These are phyloP conservation scores for Tenthredo distinguenda DNA, from an alignment of 2,888 invertebrate species.

Conservation along the genomic window DNA sequence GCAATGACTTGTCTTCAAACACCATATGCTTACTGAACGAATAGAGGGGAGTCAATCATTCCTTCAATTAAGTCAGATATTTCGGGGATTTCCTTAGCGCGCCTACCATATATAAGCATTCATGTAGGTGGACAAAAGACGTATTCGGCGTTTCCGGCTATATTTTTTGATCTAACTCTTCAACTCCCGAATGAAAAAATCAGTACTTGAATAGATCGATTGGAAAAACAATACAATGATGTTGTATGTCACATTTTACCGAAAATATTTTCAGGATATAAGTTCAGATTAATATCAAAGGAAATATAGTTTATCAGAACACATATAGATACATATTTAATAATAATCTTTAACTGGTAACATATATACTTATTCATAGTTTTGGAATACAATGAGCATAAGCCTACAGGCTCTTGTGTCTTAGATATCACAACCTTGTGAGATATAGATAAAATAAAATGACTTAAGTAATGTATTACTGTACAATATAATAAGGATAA, in stretches of 20 bases:
- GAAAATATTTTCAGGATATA: neutral
- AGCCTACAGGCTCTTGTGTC: neutral
- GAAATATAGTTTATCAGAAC: neutral
- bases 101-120: neutral
- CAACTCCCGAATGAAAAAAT: neutral
- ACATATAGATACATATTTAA: neutral
- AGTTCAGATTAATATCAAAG: neutral
- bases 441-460: neutral
- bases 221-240: neutral
- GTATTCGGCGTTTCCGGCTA: neutral
- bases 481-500: conserved; percentile 37
- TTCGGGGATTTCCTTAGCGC: neutral
- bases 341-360: neutral
- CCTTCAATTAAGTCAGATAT: neutral
- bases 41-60: neutral
- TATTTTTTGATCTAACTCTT: neutral
- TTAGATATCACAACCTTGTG: neutral
- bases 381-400: neutral
- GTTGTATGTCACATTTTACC: neutral
- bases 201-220: neutral
- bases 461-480: neutral
- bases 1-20: neutral
- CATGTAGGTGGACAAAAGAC: neutral
- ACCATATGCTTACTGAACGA: neutral
- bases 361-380: neutral